These are phyloP conservation scores for Drosophila melanica DNA, from an alignment of 1,140 invertebrate genomes.

Conservation along the genomic window DNA sequence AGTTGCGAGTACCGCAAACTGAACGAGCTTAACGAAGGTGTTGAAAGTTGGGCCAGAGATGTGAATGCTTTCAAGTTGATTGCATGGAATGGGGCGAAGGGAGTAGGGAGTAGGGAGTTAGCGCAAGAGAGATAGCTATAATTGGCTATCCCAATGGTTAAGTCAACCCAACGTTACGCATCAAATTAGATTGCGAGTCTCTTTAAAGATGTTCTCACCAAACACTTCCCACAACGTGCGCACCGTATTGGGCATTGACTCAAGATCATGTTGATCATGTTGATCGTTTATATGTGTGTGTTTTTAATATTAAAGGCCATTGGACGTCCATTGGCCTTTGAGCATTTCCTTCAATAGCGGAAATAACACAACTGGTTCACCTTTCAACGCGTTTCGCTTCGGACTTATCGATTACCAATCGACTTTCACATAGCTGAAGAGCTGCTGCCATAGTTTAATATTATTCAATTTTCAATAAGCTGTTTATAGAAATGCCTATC, in stretches of 20 bases:
- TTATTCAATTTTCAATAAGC: constrained; percentile 57
- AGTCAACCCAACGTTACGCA: too few species aligned
- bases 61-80: constrained; percentile 14
- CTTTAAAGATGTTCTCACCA: constrained; percentile 6
- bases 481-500: constrained; percentile 52
- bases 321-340: constrained; percentile 73
- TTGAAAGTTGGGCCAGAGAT: constrained; percentile 55
- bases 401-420: constrained; percentile 2
- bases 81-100: constrained; percentile 2
- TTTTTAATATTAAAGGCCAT: constrained; percentile 43
- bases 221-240: constrained; percentile 16
- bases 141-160: neutral
- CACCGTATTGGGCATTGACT: constrained; percentile 43
- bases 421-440: constrained; percentile 18
- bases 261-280: constrained; percentile 15
- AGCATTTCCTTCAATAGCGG: constrained; percentile 67
- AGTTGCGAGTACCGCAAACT: constrained; percentile 43
- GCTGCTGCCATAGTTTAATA: constrained; percentile 2
- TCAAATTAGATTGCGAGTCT: neutral
- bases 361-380: constrained; percentile 69
- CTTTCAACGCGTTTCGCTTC: constrained; percentile 37
- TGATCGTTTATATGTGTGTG: constrained; percentile 5
- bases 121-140: neutral
- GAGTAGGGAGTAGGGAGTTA: neutral
- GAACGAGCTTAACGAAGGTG: constrained; percentile 28